Evolutionary conservation across 2,888 invertebrate species (phyloP).

Genomic region (Tachystola acroxantha): DNA sequence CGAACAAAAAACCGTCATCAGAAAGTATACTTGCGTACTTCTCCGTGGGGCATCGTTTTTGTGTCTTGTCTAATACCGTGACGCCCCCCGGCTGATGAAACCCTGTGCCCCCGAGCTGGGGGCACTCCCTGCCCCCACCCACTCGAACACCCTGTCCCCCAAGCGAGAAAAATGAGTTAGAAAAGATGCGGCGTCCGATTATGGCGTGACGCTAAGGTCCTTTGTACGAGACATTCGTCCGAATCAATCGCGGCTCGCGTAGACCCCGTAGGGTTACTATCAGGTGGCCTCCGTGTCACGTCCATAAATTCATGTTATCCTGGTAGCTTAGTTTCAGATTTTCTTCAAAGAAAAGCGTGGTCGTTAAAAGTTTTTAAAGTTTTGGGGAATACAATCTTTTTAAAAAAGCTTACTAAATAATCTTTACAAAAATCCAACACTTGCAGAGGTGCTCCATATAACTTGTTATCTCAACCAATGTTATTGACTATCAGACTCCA

Average conservation of each 20-base stretch:
- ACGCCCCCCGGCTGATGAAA: constrained; percentile 68
- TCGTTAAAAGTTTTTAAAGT: background rate
- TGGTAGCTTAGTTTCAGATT: constrained; percentile 26
- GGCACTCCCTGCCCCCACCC: constrained; percentile 23
- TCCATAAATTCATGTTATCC: constrained; percentile 33
- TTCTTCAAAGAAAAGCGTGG: constrained; percentile 3
- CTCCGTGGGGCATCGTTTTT: constrained; percentile 68
- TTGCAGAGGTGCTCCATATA: no score
- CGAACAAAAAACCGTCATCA: constrained; percentile 50
- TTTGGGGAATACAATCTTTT: background rate
- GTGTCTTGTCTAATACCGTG: constrained; percentile 77
- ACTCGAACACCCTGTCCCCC: no score
- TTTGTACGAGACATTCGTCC: constrained; percentile 67
- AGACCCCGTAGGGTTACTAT: constrained; percentile 42
- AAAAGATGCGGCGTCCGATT: constrained; percentile 76
- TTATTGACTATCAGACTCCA: no score
- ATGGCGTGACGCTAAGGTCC: constrained; percentile 62
- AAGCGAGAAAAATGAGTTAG: constrained; percentile 78
- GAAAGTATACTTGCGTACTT: constrained; percentile 66
- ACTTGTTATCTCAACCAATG: no score
- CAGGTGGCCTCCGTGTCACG: constrained; percentile 32
- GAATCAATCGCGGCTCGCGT: constrained; percentile 64
- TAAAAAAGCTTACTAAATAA: background rate
- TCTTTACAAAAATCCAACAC: background rate
- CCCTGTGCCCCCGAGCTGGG: constrained; percentile 32